A percentile compares a stretch with the other conserved stretches of the same genome.
phyloP scores from a whole-genome alignment of 2,113 vertebrate species.

The Rhinogobius similis region DNA sequence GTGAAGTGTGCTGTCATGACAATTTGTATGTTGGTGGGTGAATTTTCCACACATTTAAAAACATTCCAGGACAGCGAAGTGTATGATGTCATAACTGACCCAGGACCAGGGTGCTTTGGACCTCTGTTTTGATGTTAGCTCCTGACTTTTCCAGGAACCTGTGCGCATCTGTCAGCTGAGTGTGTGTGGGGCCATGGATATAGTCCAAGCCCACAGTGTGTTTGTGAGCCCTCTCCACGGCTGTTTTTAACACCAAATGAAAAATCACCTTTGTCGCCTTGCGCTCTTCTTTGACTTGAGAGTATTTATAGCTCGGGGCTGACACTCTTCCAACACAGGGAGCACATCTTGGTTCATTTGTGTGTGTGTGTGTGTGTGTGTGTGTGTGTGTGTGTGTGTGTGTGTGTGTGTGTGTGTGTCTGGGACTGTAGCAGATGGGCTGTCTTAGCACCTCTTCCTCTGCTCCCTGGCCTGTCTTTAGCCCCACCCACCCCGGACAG shows the following conservation, averaged over 20 bases:
- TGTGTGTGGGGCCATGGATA: constrained; percentile 36
- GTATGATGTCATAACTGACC: constrained; percentile 34
- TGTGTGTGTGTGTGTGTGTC: constrained; percentile 14
- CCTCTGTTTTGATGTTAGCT: constrained; percentile 38
- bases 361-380: neutral
- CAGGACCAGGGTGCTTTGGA: constrained; percentile 57
- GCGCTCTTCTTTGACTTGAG: constrained; percentile 84
- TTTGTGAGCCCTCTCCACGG: constrained; percentile 49
- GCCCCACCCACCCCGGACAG: constrained; percentile 93
- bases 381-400: neutral
- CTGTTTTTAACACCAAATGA: constrained; percentile 81
- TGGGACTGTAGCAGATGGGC: constrained; percentile 94
- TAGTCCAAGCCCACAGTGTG: constrained; percentile 21
- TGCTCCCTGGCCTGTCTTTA: constrained; percentile 82
- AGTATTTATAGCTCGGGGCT: constrained; percentile 90
- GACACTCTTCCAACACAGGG: constrained; percentile 88
- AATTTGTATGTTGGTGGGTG: too few relatives aligned
- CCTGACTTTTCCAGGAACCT: constrained; percentile 13
- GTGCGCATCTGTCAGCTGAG: constrained; percentile 30
- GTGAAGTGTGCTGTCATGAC: neutral
- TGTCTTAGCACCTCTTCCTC: constrained; percentile 92
- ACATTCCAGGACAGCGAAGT: neutral
- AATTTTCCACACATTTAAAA: too few relatives aligned
- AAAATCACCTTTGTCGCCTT: constrained; percentile 90
- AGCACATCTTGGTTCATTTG: constrained; percentile 20